Conservation (phyloP, 2,797 vertebrate genomes). For the Anomalospiza imberbis region DNA sequence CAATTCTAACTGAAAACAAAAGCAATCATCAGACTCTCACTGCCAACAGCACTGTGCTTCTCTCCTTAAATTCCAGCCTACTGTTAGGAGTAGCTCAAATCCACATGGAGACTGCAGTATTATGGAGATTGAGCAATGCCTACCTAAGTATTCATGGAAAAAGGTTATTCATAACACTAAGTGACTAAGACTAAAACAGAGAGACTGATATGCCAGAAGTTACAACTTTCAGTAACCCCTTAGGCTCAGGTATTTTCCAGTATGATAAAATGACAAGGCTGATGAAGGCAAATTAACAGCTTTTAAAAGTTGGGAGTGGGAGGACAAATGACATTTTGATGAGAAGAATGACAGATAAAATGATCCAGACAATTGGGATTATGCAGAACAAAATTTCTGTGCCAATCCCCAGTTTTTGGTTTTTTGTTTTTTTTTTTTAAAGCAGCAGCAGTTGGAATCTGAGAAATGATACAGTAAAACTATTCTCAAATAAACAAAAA, state of each 20-base stretch:
- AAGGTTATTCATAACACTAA: neutral
- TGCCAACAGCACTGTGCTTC: neutral
- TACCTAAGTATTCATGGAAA: neutral
- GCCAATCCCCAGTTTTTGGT: neutral
- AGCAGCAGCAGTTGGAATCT: neutral
- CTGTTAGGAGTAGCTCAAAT: neutral
- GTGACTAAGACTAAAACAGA: neutral
- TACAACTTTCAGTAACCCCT: neutral
- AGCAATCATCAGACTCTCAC: neutral
- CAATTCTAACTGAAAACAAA: neutral
- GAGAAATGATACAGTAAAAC: conserved; percentile 18
- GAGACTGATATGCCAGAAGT: neutral
- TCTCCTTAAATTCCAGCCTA: neutral
- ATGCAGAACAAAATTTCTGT: conserved; percentile 10
- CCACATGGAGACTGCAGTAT: neutral
- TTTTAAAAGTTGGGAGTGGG: conserved; percentile 33
- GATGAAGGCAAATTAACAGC: conserved; percentile 22
- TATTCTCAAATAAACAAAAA: conserved; percentile 17
- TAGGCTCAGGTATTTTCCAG: neutral
- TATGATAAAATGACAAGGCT: neutral
- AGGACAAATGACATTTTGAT: conserved; percentile 7
- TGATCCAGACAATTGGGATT: conserved; percentile 17
- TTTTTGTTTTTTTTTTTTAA: neutral
- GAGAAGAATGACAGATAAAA: conserved; percentile 33
- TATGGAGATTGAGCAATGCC: neutral